Percentiles rank a stretch among this genome's conserved stretches.
phyloP scores from a whole-genome alignment of 2,113 vertebrate genomes.

The Ursus arctos region DNA sequence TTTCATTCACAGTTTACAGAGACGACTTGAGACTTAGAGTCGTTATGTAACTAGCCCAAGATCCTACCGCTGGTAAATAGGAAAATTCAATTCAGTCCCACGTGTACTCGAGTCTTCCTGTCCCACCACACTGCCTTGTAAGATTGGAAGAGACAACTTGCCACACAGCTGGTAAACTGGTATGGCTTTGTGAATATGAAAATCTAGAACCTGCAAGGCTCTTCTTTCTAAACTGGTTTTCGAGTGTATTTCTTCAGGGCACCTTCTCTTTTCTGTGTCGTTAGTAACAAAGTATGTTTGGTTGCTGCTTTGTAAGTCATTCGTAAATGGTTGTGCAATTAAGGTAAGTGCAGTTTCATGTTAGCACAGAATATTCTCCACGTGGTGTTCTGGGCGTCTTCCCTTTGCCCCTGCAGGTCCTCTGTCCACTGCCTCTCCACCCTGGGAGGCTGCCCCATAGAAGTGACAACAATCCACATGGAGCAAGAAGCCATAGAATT shows the following conservation, averaged over 20 bases:
- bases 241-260: neutral
- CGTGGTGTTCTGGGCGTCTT: neutral
- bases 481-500: neutral
- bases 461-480: neutral
- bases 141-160: neutral
- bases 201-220: neutral
- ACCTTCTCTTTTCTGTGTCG: neutral
- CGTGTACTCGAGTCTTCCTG: neutral
- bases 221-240: slow-evolving; percentile 12
- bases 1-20: neutral
- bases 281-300: neutral
- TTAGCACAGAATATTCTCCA: neutral
- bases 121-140: neutral
- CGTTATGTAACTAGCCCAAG: neutral
- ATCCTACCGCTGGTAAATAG: neutral
- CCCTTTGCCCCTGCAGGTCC: neutral
- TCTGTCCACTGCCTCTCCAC: neutral
- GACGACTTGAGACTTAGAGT: neutral
- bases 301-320: neutral
- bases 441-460: neutral
- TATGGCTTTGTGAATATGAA: neutral
- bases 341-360: neutral
- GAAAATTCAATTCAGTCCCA: neutral
- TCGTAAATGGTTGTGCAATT: neutral
- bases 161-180: neutral